Percentiles rank a stretch among this genome's conserved stretches.
Conservation (phyloP, 2,797 vertebrate species). For the Enteromius paludinosus region DNA sequence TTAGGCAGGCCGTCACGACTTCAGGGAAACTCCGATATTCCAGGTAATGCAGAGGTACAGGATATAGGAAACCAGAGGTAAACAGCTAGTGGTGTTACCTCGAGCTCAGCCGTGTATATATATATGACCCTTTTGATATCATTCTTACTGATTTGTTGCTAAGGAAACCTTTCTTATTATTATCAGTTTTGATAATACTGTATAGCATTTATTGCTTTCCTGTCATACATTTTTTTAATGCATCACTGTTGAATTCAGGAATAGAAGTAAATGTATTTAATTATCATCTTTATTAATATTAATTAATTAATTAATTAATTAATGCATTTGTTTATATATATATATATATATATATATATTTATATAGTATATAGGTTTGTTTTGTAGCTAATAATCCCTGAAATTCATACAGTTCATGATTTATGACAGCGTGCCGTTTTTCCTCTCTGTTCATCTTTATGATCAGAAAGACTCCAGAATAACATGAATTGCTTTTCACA, state of each 20-base stretch:
- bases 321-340: no score
- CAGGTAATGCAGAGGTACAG: no score
- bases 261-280: neutral
- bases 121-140: neutral
- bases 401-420: neutral
- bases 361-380: no score
- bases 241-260: neutral
- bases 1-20: no score
- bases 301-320: neutral
- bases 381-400: neutral
- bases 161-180: neutral
- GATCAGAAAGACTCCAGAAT: neutral
- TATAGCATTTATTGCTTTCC: neutral
- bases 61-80: no score
- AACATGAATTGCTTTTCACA: slow-evolving; percentile 2
- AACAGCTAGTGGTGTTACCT: no score
- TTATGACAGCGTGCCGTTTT: neutral
- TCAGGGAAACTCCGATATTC: no score
- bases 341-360: no score
- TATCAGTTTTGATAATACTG: neutral
- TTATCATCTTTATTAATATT: neutral
- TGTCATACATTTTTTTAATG: neutral
- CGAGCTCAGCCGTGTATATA: no score
- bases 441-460: slow-evolving; percentile 5
- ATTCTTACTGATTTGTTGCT: neutral